Base-by-base conservation (phyloP, 2,113 vertebrate species). In the Eleginops maclovinus region DNA sequence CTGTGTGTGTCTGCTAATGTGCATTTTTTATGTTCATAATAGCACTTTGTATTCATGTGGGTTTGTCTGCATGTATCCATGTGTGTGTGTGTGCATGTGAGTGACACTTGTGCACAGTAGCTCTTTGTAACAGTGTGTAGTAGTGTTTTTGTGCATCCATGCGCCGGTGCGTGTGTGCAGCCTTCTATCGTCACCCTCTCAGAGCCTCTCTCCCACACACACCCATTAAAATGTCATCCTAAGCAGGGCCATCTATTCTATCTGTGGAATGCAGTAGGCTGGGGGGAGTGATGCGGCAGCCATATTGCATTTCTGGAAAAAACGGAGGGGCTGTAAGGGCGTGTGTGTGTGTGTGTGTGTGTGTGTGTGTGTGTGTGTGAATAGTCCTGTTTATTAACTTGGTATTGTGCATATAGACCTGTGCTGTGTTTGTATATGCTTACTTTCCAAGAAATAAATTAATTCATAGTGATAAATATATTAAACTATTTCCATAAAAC, bases 221-320 rank as follows among this genome's bases (percentile, higher is more conserved):
- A 88, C 86, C 88, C 88, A 91, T 93, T 93, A 92, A 93, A 93
- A 91, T 89, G 91, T 93, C 87, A 85, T 83, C 83, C 89, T 49
- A 72, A 87, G 79, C 79, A 51, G 64, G 84, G 72, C 80, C 86
- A 81, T 92, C 86, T 89, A 87, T 92, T 93, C 85, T 82, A 76
- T 88, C 83, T 75, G 60, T 85, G 92, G 91, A 93, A 92, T 91
- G 87, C 85, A 86, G 75, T n/a, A 54, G 79, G 73, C 67, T 59
- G 28, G 60, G 79, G 56, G 70, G 80, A 74, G 60, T 3, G 73
- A 63, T 65, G 49, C 26, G 44, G 80, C 60, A 22, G 78, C 79
- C 75, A 86, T 90, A 86, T 83, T 90, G 83, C 70, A 69, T 84
- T 86, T 85, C 82, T 86, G 59, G 59, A 77, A 83, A 56, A 82